Percentiles rank a stretch among this genome's conserved stretches.
Evolutionary conservation across 2,113 vertebrate species (phyloP).

Genomic region (crab-eating macaque (Macaca fascicularis)): T2T-MFA8v1.1 NC_088380.1:89953501-89954000

Average conservation of each 20-base stretch:
- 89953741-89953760: neutral
- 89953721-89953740: neutral
- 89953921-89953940: neutral
- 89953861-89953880: neutral
- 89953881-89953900: neutral
- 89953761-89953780: neutral
- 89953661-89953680: neutral
- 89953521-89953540: neutral
- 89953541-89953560: neutral
- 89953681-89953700: neutral
- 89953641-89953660: neutral
- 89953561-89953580: neutral
- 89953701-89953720: neutral
- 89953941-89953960: neutral
- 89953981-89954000: neutral
- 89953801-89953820: neutral
- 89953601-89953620: neutral
- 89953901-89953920: neutral
- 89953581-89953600: neutral
- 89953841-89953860: neutral
- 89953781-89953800: neutral
- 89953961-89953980: neutral
- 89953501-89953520: neutral
- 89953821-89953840: neutral
- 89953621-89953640: neutral